These are phyloP conservation scores for Oriolus oriolus DNA, from an alignment of 2,113 vertebrate genomes.

Conservation along the genomic window DNA sequence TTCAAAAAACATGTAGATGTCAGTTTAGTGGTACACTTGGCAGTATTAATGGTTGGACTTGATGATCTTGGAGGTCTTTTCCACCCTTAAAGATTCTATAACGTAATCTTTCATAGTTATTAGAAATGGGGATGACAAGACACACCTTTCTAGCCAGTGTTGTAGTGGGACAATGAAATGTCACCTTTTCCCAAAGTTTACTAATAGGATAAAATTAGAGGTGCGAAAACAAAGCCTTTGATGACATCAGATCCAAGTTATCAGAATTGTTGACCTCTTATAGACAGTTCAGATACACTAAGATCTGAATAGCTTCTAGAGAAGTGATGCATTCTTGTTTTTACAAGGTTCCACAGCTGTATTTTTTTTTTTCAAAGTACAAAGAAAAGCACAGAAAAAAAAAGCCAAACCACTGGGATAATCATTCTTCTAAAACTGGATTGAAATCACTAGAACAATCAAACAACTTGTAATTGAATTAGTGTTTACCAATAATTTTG, in stretches of 20 bases:
- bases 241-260: neutral
- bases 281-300: neutral
- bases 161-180: neutral
- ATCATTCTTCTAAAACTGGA: neutral
- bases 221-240: neutral
- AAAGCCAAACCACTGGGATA: neutral
- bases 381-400: neutral
- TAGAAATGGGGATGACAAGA: neutral
- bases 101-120: neutral
- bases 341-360: neutral
- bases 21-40: rapidly evolving
- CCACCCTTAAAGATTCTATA: neutral
- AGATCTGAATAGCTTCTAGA: neutral
- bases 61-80: neutral
- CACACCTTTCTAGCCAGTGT: neutral
- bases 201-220: neutral
- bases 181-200: neutral
- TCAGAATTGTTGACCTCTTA: neutral
- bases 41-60: neutral
- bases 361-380: neutral
- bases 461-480: neutral
- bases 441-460: neutral
- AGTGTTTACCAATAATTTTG: neutral
- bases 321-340: neutral
- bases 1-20: neutral